phyloP scores from a whole-genome alignment of 1,140 invertebrate genomes.

The Aphaenogaster ashmeadi region DNA sequence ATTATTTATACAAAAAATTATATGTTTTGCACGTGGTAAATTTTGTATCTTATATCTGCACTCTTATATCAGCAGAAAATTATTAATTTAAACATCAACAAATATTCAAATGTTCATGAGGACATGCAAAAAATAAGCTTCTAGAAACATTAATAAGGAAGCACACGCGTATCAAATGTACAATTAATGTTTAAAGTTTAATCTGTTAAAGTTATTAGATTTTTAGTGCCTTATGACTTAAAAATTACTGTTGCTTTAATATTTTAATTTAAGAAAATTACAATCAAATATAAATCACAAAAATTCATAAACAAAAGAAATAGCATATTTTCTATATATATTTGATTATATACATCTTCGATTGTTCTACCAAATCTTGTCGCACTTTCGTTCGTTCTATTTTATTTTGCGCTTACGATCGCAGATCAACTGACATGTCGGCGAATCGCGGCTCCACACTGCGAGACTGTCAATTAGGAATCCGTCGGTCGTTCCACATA shows the following conservation, averaged over 20 bases:
- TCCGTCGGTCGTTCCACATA: slow-evolving; percentile 68
- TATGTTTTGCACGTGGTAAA: not conserved
- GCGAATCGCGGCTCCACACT: slow-evolving; percentile 64
- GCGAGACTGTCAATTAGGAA: slow-evolving; percentile 77
- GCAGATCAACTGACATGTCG: slow-evolving; percentile 67
- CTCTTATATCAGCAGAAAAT: not conserved
- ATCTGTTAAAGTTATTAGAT: not conserved
- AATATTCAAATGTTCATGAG: not conserved
- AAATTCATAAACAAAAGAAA: not conserved
- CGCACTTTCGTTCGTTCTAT: slow-evolving; percentile 46
- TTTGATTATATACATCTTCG: not conserved
- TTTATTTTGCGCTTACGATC: slow-evolving; percentile 56
- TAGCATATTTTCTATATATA: not conserved
- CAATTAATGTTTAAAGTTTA: not conserved
- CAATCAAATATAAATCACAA: not conserved
- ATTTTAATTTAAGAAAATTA: not conserved
- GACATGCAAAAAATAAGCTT: not conserved
- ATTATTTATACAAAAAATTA: not conserved
- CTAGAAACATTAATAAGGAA: not conserved
- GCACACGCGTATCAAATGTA: not conserved
- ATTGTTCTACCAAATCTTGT: slow-evolving; percentile 19
- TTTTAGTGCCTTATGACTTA: not conserved
- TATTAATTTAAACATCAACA: not conserved
- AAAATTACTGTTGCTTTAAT: not conserved
- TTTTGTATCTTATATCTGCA: not conserved